These are phyloP conservation scores for Gnathochromis pfefferi DNA, from an alignment of 2,113 vertebrate genomes.

Conservation along the genomic window DNA sequence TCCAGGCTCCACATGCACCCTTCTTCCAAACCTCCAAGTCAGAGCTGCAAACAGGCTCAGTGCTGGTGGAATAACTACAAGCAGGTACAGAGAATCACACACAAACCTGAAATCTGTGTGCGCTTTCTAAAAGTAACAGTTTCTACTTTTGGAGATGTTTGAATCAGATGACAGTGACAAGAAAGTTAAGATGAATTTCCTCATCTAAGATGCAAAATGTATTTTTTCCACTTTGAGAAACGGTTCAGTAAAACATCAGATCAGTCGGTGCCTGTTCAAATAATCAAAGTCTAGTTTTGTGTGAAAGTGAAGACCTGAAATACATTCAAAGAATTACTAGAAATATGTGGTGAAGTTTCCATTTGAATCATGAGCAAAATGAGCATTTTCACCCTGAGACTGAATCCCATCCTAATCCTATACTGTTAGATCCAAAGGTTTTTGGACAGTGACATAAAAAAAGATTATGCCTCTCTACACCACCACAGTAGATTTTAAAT, in stretches of 20 bases:
- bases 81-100: constrained; percentile 71
- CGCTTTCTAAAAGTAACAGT: background rate
- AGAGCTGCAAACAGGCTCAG: constrained; percentile 71
- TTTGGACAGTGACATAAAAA: background rate
- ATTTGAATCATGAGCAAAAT: background rate
- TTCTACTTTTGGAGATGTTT: background rate
- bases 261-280: background rate
- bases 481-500: background rate
- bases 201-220: background rate
- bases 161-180: background rate
- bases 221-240: background rate
- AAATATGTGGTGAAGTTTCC: background rate
- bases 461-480: background rate
- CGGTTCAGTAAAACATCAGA: background rate
- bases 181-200: background rate
- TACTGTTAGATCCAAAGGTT: background rate
- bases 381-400: background rate
- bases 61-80: constrained; percentile 84
- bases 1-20: constrained; percentile 76
- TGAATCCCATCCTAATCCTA: background rate
- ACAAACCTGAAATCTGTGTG: background rate
- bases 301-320: background rate
- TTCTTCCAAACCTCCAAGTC: constrained; percentile 61
- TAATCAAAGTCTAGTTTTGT: background rate
- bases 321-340: background rate